Conservation (phyloP, 2,113 vertebrate species). For the Alligator mississippiensis region DNA sequence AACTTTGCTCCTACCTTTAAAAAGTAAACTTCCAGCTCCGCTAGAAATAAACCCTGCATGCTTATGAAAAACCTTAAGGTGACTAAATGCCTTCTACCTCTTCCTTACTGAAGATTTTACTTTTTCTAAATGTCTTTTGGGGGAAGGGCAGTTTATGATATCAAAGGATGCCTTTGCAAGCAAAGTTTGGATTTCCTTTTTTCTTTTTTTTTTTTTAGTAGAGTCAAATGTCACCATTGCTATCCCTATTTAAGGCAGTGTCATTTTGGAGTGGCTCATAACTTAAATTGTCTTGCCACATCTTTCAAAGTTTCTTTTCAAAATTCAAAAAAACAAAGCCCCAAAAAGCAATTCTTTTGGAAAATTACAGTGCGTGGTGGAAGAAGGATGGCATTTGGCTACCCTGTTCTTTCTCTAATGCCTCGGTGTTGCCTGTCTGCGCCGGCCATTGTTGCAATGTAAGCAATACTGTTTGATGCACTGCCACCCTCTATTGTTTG, state of each 20-base stretch:
- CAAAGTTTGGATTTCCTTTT: slow-evolving; percentile 74
- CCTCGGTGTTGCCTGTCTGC: slow-evolving; percentile 97
- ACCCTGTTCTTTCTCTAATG: slow-evolving; percentile 90
- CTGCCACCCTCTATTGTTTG: slow-evolving; percentile 99
- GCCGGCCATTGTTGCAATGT: slow-evolving; percentile 92
- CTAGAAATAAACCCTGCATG: slow-evolving; percentile 84
- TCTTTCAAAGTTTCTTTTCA: slow-evolving; percentile 73
- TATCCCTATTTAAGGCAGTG: slow-evolving; percentile 83
- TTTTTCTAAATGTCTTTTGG: slow-evolving; percentile 73
- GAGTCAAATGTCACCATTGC: slow-evolving; percentile 83
- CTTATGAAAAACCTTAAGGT: slow-evolving; percentile 86
- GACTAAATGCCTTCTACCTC: slow-evolving; percentile 94
- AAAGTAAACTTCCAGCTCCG: slow-evolving; percentile 73
- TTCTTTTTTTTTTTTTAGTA: slow-evolving; percentile 57
- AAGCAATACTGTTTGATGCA: slow-evolving; percentile 99
- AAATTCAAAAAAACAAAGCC: neutral
- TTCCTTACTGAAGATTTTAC: slow-evolving; percentile 93
- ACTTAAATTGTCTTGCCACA: slow-evolving; percentile 75
- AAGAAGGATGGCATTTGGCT: slow-evolving; percentile 90
- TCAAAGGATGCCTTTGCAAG: slow-evolving; percentile 71
- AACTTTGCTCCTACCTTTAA: slow-evolving; percentile 66
- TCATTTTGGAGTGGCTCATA: slow-evolving; percentile 77
- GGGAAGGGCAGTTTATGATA: slow-evolving; percentile 85
- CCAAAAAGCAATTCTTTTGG: slow-evolving; percentile 31
- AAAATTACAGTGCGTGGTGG: slow-evolving; percentile 84